Conservation (phyloP, 2,113 vertebrate species). For the Acrocephalus kingi region DNA sequence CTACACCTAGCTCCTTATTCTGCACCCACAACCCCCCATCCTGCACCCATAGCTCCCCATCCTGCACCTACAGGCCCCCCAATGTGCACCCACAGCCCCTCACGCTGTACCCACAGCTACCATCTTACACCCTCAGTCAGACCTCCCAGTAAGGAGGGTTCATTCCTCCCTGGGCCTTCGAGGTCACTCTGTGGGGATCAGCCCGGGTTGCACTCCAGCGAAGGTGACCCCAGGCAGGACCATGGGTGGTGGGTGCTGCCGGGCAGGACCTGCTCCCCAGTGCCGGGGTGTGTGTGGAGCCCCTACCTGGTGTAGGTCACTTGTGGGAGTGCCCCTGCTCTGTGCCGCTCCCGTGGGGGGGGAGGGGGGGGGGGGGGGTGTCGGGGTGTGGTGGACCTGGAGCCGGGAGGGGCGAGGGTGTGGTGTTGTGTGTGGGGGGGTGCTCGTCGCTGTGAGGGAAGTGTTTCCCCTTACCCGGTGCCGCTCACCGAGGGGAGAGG, state of each 20-base stretch:
- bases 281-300: neutral
- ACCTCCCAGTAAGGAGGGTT: too few relatives aligned
- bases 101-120: neutral
- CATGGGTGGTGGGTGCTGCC: neutral
- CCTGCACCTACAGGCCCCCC: too few relatives aligned
- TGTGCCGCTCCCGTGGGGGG: neutral
- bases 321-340: neutral
- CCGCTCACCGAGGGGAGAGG: neutral
- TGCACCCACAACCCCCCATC: neutral
- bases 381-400: neutral
- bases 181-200: neutral
- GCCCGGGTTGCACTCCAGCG: too few relatives aligned
- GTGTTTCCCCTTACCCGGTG: neutral
- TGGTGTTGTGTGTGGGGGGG: neutral
- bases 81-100: too few relatives aligned
- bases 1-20: neutral
- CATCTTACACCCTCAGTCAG: neutral
- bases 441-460: neutral
- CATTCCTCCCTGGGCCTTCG: neutral
- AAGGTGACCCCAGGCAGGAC: neutral
- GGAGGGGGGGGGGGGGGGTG: neutral
- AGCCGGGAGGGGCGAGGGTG: neutral
- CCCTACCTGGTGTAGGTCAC: neutral
- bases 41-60: neutral
- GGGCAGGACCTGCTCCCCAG: neutral